These are phyloP conservation scores for Tinamus guttatus DNA, from an alignment of 2,113 vertebrate genomes.

Conservation along the genomic window DNA sequence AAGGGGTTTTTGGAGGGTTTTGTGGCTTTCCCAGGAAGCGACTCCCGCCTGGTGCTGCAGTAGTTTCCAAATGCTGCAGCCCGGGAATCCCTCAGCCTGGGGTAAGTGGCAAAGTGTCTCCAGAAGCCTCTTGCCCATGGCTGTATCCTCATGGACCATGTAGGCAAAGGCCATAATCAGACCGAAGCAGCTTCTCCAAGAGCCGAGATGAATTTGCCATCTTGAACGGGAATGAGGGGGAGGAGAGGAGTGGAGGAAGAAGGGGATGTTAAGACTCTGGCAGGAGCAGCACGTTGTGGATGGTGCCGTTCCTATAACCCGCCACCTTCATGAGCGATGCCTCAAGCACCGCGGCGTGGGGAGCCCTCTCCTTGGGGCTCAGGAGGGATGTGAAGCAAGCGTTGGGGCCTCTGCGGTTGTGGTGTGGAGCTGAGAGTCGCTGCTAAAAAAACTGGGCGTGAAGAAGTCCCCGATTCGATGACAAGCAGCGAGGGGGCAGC, in stretches of 20 bases:
- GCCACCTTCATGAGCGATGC: background rate
- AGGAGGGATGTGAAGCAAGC: fast-evolving
- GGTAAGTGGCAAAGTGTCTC: background rate
- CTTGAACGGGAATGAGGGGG: background rate
- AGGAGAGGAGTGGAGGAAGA: background rate
- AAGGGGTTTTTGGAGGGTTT: background rate
- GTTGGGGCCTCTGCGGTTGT: fast-evolving
- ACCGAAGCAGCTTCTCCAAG: background rate
- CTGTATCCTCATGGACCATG: no score
- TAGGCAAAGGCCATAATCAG: background rate
- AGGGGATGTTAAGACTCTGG: background rate
- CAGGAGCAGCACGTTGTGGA: fast-evolving
- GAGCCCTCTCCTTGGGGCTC: background rate
- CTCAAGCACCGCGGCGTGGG: fast-evolving
- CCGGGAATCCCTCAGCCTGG: background rate
- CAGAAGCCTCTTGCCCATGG: background rate
- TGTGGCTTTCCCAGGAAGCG: background rate
- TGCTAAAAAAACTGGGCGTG: fast-evolving
- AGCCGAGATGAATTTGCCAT: background rate
- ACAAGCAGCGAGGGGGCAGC: background rate
- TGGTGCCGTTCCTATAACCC: background rate
- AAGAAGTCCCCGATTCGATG: background rate
- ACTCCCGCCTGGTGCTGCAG: fast-evolving
- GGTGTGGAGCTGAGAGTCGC: background rate
- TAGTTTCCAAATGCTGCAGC: fast-evolving